Base-by-base conservation (phyloP, 2,888 invertebrate genomes). In the Zootermopsis nevadensis region DNA sequence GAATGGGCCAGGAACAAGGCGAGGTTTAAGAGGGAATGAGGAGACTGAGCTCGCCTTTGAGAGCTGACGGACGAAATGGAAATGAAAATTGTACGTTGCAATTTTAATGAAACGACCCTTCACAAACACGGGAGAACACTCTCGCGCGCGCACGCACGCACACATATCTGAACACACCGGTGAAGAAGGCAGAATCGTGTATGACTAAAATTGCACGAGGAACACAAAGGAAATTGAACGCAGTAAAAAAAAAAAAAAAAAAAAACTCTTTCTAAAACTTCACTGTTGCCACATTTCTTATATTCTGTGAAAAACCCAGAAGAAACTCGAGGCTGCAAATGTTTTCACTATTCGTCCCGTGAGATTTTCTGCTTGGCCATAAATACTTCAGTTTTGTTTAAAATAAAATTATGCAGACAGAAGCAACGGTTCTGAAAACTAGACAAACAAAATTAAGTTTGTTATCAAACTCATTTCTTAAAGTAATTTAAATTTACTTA, bases 71-170 rank as follows among this genome's bases (percentile, higher is more conserved):
- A 30, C 2, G 74, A 74, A 74, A 74, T 38, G 38, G 42, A 74
- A n/a, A 74, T 74, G 74, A 74, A 74, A 74, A 74, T 74, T 74
- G 74, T 42, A 24, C 38, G 38, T 2, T 74, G 74, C 38, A 74
- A 74, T 3, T 74, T 74, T 74, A 74, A 74, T 74, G 74, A 38
- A 74, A 38, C 35, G 38, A 8, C 12, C 38, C n/a, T 7, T 38
- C 24, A 33, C 33, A 74, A n/a, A n/a, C n/a, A 38, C n/a, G 38
- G 38, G 8, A 74, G 60, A 24, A 27, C 27, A 24, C 27, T 3
- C 67, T 22, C 60, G 19, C 60, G 10, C 38, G 15, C 42, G 15
- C 42, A 48, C 42, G 15, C 7, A 48, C 42, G 19, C 48, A 48
- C 19, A 48, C 48, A 48, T 3, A 48, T 19, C 12, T 15, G 12